Evolutionary conservation across 1,140 invertebrate species (phyloP), one percentile per base, ranked within the genome.

Genomic region (Reticulitermes speratus): DNA sequence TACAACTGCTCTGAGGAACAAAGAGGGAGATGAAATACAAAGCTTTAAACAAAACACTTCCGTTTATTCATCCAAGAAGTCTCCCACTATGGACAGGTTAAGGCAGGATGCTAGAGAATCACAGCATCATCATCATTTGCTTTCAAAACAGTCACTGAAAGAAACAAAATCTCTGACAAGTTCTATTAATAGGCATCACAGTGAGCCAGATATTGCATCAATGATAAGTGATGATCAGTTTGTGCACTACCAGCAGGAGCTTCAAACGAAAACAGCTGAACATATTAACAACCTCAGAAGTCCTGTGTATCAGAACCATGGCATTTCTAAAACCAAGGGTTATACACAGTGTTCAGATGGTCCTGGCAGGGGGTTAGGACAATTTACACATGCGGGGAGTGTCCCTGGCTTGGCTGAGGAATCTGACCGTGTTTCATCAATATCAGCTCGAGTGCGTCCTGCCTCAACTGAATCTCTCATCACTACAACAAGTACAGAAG

Each of bases 401-500:
- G 65, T 75, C 9, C 65, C 65, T 30, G 65, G 65, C n/a, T 25
- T 75, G 9, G 9, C 25, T 75, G 25, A 75, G n/a, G 65, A 75
- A 75, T 30, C 25, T 12, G n/a, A 14, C n/a, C 25, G 16, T 30
- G 6, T 11, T 75, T 7, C 45, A 19, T 32, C n/a, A 21, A 1
- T 55, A 21, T 44, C 82, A 25, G 44, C 82, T 44, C 45, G n/a
- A 32, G 75, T 84, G 32, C 52, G 87, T 19, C 84, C 87, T n/a
- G 65, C 84, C 19, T 86, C 86, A 9, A 65, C 82, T 32, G 88
- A 88, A 48, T 87, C 84, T 38, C 87, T 87, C 6, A 86, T 88
- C 14, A 87, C 82, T 44, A 83, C 87, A 8, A 87, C 87, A 19
- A 87, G 86, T 52, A 86, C 88, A 83, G 90, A 91, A 84, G 90